These are phyloP conservation scores for Pseudachorutes palmiensis DNA, from an alignment of 1,140 invertebrate species.

Conservation along the genomic window DNA sequence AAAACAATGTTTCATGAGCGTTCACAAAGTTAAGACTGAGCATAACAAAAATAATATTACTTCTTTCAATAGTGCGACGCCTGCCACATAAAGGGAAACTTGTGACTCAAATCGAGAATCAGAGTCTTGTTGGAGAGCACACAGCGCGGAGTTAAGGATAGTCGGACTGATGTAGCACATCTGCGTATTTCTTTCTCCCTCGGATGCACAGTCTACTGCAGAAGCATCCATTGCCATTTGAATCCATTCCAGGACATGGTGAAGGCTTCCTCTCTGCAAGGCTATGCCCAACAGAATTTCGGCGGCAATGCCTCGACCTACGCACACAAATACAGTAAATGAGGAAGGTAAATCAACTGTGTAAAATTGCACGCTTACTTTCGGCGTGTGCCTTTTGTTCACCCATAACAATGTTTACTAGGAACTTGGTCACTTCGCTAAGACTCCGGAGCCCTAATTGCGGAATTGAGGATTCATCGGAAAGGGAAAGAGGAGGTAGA, in stretches of 20 bases:
- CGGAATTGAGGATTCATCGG: conserved; percentile 54
- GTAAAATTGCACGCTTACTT: conserved; percentile 41
- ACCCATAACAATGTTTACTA: conserved; percentile 49
- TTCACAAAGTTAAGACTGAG: no score
- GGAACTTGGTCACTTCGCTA: conserved; percentile 50
- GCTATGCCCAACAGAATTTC: conserved; percentile 53
- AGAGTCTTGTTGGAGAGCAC: conserved; percentile 23
- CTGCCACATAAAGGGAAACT: not conserved
- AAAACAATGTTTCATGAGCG: no score
- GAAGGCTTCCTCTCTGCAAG: conserved; percentile 54
- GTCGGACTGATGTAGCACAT: conserved; percentile 37
- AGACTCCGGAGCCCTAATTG: conserved; percentile 50
- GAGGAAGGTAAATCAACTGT: not conserved
- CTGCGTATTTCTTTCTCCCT: conserved; percentile 8
- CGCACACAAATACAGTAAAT: conserved; percentile 8
- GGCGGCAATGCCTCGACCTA: conserved; percentile 47
- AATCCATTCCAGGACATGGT: conserved; percentile 58
- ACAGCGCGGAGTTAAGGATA: conserved; percentile 23
- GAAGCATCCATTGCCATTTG: conserved; percentile 50
- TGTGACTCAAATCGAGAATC: conserved; percentile 9
- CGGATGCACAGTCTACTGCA: conserved; percentile 10
- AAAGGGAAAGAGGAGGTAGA: conserved; percentile 53
- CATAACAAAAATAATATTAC: not conserved
- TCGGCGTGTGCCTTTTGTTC: conserved; percentile 47
- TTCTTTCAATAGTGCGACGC: not conserved